Percentiles rank a stretch among this genome's conserved stretches.
phyloP scores from a whole-genome alignment of 2,888 invertebrate genomes.

The Tupiocoris notatus region DNA sequence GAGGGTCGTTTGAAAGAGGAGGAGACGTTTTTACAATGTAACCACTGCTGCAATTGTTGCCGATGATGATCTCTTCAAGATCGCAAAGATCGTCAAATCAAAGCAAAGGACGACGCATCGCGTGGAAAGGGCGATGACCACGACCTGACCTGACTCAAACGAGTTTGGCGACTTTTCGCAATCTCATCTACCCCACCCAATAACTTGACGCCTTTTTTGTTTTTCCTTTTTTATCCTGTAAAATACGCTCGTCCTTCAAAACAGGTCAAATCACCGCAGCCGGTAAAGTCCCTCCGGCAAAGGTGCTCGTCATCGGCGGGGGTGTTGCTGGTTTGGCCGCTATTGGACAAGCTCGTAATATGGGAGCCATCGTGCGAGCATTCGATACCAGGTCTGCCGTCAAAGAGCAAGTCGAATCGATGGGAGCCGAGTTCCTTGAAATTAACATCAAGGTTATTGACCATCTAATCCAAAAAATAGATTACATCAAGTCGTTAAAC shows the following conservation, averaged over 20 bases:
- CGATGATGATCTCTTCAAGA: too few relatives aligned
- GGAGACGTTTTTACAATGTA: too few relatives aligned
- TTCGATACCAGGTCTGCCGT: constrained; percentile 84
- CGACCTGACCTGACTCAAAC: not conserved
- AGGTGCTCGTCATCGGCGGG: constrained; percentile 83
- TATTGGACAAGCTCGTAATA: constrained; percentile 78
- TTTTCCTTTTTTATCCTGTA: too few relatives aligned
- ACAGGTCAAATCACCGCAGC: constrained; percentile 88
- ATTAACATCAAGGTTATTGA: constrained; percentile 67
- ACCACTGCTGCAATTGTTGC: too few relatives aligned
- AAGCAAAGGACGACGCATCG: too few relatives aligned
- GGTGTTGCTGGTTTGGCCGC: constrained; percentile 87
- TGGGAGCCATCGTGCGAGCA: constrained; percentile 85
- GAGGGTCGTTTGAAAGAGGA: too few relatives aligned
- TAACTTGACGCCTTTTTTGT: too few relatives aligned
- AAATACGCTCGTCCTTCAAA: too few relatives aligned
- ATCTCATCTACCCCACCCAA: not conserved
- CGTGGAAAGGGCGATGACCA: not conserved
- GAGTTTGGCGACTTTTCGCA: not conserved
- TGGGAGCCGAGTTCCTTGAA: constrained; percentile 85
- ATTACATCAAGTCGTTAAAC: not conserved
- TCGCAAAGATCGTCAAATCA: too few relatives aligned
- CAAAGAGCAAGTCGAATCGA: constrained; percentile 79
- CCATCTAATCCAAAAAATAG: not conserved
- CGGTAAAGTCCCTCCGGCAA: constrained; percentile 84